Conservation (phyloP, 1,140 invertebrate species). For the Pantala flavescens region DNA sequence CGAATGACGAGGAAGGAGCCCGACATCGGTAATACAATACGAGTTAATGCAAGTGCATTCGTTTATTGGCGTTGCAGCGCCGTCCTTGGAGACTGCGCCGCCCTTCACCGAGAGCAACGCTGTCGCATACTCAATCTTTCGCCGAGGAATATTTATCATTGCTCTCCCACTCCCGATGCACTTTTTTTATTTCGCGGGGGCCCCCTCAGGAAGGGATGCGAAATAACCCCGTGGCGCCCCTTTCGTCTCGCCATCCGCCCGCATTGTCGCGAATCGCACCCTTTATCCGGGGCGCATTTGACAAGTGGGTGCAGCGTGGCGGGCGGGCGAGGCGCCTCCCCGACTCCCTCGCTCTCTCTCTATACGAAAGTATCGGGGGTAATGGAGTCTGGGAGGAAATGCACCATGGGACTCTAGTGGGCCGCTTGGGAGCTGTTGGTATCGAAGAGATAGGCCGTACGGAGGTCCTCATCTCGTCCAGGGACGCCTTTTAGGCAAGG, state of each 20-base stretch:
- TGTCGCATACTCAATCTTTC: background rate
- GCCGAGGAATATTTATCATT: background rate
- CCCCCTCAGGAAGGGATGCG: too few species aligned
- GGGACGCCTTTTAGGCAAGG: background rate
- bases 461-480: too few species aligned
- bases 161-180: background rate
- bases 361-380: background rate
- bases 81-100: background rate
- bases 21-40: background rate
- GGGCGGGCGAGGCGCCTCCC: background rate
- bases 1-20: background rate
- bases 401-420: too few species aligned
- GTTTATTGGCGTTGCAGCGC: background rate
- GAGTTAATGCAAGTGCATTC: slow-evolving; percentile 1
- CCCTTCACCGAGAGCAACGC: slow-evolving; percentile 1
- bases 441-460: too few species aligned
- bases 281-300: too few species aligned
- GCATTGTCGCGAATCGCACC: too few species aligned
- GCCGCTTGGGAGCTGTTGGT: too few species aligned
- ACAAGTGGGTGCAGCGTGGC: background rate
- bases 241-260: too few species aligned
- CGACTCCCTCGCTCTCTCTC: too few species aligned
- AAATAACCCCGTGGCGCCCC: too few species aligned
- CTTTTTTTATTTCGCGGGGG: background rate
- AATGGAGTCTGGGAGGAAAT: too few species aligned